Evolutionary conservation across 2,888 invertebrate genomes (phyloP).

Genomic region (Pandemis corylana): DNA sequence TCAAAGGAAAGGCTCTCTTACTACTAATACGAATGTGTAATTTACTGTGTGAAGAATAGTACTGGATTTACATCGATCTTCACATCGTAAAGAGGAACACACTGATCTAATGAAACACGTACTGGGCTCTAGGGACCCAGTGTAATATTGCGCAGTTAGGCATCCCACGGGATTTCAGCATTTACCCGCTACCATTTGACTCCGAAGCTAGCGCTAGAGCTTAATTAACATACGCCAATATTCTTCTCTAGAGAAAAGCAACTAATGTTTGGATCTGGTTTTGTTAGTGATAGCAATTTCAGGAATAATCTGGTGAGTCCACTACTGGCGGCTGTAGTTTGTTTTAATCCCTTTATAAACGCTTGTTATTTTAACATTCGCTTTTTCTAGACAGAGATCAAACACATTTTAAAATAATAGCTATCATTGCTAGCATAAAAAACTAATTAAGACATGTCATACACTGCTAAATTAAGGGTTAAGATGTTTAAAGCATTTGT

Average conservation of each 20-base stretch:
- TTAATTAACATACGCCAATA: conserved; percentile 26
- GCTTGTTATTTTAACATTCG: too few species aligned
- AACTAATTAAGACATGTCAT: too few species aligned
- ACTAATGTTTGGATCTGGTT: background rate
- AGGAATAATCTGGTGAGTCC: background rate
- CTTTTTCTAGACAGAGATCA: too few species aligned
- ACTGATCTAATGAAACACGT: conserved; percentile 21
- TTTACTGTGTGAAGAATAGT: background rate
- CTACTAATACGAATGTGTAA: background rate
- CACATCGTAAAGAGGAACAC: background rate
- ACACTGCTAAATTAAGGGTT: too few species aligned
- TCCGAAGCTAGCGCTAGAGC: conserved; percentile 8
- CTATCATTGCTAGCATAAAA: too few species aligned
- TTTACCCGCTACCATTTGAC: conserved; percentile 26
- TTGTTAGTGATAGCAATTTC: background rate
- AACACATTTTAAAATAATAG: too few species aligned
- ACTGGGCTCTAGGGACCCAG: conserved; percentile 11
- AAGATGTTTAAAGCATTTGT: too few species aligned
- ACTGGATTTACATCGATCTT: background rate
- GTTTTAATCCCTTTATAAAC: too few species aligned
- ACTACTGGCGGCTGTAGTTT: background rate
- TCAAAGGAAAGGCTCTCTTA: background rate
- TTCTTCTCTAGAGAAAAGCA: conserved; percentile 10
- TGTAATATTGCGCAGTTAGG: conserved; percentile 31
- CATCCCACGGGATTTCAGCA: conserved; percentile 21